Evolutionary conservation across 2,888 invertebrate genomes (phyloP), one percentile per base, ranked within the genome.

Genomic region (Congeria kusceri): DNA sequence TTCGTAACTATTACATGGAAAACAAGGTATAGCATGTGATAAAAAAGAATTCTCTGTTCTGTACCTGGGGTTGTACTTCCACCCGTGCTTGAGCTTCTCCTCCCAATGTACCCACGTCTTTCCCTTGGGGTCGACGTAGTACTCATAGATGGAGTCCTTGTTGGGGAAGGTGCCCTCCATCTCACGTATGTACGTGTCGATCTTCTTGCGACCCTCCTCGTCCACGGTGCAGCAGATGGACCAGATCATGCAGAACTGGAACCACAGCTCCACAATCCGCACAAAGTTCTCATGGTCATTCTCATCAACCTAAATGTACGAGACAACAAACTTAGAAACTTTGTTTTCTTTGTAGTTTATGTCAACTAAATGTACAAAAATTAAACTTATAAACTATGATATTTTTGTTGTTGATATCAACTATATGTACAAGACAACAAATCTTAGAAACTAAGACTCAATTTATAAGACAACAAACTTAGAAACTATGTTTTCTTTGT

Each of bases 71-170:
- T 96, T 95, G 89, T 95, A 97, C 93, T 95, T 95, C 97, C 97
- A 97, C 72, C 95, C 95, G 66, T 95, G 95, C 0, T 96, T 95
- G 83, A 98, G 94, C 91, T 95, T 96, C 72, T 96, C 96, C 87
- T 97, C 97, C 97, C 98, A 98, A 23, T 96, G 95, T 64, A 95
- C 94, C 94, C 97, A 96, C 75, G 95, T 94, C 32, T 95, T 95
- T 80, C 96, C 95, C 78, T 95, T 94, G 47, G 95, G 95, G 89
- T 98, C 97, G n/a, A 98, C 96, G 92, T 95, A 97, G 93, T 98
- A 98, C 93, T 98, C 98, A 93, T 97, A 98, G 11, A 98, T 95
- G 0, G 97, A 97, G 91, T 97, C 97, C 90, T 96, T 96, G 58
- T 97, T 95, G 0, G 98, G 98, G 94, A 97, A 97, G 3, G 93